A percentile compares a stretch with the other conserved stretches of the same genome.
Conservation (phyloP, 30 jellyfish, hydroid and myxozoan species). For the Mastigias papua region DNA sequence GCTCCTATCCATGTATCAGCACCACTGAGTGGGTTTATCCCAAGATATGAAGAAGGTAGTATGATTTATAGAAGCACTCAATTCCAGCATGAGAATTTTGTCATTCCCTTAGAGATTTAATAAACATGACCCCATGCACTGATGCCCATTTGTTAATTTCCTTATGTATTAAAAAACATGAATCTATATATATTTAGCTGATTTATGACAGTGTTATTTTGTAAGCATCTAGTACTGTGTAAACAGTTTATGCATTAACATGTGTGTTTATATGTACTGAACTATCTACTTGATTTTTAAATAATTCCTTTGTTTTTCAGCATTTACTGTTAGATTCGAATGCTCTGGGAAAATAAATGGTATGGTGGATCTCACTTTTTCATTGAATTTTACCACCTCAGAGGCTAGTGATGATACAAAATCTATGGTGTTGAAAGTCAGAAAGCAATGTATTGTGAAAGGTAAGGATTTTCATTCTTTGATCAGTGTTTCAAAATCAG, state of each 20-base stretch:
- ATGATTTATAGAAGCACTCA: neutral
- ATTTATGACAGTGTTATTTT: too few relatives aligned
- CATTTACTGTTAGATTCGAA: constrained; percentile 53
- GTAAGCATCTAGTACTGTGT: too few relatives aligned
- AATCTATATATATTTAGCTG: too few relatives aligned
- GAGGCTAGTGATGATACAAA: neutral
- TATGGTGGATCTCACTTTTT: constrained; percentile 61
- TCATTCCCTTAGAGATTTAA: too few relatives aligned
- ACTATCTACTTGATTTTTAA: neutral
- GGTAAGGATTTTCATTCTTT: constrained; percentile 1
- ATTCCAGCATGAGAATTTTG: too few relatives aligned
- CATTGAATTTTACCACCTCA: constrained; percentile 70
- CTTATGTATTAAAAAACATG: too few relatives aligned
- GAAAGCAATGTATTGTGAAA: constrained; percentile 56
- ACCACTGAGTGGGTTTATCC: constrained; percentile 42
- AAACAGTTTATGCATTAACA: too few relatives aligned
- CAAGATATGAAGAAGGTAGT: constrained; percentile 74
- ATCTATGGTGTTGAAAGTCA: constrained; percentile 9
- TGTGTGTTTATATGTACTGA: neutral
- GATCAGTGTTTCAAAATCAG: too few relatives aligned
- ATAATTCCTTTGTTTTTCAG: constrained; percentile 40
- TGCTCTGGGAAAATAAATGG: constrained; percentile 87
- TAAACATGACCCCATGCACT: too few relatives aligned
- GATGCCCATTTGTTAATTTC: too few relatives aligned
- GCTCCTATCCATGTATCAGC: constrained; percentile 42